phyloP scores from a whole-genome alignment of 2,888 invertebrate genomes.

The Boloria euphrosyne region DNA sequence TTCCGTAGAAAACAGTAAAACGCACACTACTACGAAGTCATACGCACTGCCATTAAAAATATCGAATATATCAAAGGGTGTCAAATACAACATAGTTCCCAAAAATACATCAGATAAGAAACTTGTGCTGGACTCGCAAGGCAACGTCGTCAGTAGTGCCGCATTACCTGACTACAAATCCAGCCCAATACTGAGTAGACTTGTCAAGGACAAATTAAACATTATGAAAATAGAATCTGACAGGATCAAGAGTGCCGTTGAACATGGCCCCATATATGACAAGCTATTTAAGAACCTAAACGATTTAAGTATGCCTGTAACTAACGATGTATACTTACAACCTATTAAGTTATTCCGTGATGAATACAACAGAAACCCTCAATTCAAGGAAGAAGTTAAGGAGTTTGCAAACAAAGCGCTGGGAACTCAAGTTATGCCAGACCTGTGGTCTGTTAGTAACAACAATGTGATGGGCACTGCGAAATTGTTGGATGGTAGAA shows the following conservation, averaged over 20 bases:
- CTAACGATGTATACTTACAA: constrained; percentile 78
- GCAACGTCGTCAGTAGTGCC: constrained; percentile 76
- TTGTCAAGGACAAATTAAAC: constrained; percentile 78
- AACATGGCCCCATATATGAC: constrained; percentile 83
- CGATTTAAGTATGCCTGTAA: constrained; percentile 76
- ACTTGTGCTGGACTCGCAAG: constrained; percentile 73
- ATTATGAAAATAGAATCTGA: constrained; percentile 80
- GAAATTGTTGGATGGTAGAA: constrained; percentile 67
- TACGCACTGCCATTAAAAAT: constrained; percentile 77
- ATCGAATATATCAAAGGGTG: constrained; percentile 73
- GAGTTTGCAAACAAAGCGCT: constrained; percentile 76
- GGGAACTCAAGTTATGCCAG: constrained; percentile 72
- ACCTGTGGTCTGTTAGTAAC: constrained; percentile 66
- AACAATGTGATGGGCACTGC: constrained; percentile 72
- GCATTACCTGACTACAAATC: constrained; percentile 75
- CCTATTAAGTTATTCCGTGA: constrained; percentile 81
- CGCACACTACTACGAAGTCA: constrained; percentile 68
- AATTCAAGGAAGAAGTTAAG: constrained; percentile 79
- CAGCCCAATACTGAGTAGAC: constrained; percentile 73
- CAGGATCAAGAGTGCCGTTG: constrained; percentile 82
- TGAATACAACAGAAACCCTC: constrained; percentile 78
- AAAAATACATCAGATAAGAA: constrained; percentile 79
- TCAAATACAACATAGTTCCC: constrained; percentile 76
- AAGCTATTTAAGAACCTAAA: constrained; percentile 79
- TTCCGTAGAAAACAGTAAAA: constrained; percentile 71